Evolutionary conservation across 37 sponge, comb jelly and placozoan species (phyloP), one percentile per base, ranked within the genome.

Genomic region (Hexactinellida sp.): DNA sequence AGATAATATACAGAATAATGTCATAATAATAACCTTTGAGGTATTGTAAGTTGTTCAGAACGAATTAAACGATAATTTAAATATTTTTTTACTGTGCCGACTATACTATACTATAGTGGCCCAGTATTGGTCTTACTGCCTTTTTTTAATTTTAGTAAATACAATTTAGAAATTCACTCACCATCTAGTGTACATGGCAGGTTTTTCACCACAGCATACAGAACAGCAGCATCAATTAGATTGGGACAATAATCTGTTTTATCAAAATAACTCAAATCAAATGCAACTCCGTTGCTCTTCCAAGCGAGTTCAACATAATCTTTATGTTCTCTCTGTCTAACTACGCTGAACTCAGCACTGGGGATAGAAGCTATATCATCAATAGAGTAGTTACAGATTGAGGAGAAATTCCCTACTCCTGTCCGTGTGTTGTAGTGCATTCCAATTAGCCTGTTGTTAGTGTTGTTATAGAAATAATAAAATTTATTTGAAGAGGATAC

Each of bases 301-400:
- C 76, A 63, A 63, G 76, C 76, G 5, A 63, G 34, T 28, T 63
- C 76, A n/a, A 63, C 76, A 63, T 63, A 63, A 63, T 63, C 76
- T 23, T n/a, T 10, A 63, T 63, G 76, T 23, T 25, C 30, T 63
- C 76, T 28, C 76, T 10, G 5, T 25, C 30, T 63, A 28, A n/a
- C 3, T 10, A 63, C 34, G 5, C 5, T 32, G 34, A 21, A 63
- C 30, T 63, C 76, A 21, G 34, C 76, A 63, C 76, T 63, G 25
- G 76, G 76, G 5, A 63, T n/a, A 28, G 30, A 10, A n/a, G 5
- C 76, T 63, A 63, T 25, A 63, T 63, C 13, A 1, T n/a, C 76
- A 32, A 25, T 23, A 3, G 30, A 32, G 28, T 23, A 23, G 3
- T 10, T 63, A n/a, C 76, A 63, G 13, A 1, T 32, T 63, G 76